Evolutionary conservation across 37 sponge, comb jelly and placozoan genomes (phyloP), one percentile per base, ranked within the genome.

Genomic region (Aphrocallistes beatrix): DNA sequence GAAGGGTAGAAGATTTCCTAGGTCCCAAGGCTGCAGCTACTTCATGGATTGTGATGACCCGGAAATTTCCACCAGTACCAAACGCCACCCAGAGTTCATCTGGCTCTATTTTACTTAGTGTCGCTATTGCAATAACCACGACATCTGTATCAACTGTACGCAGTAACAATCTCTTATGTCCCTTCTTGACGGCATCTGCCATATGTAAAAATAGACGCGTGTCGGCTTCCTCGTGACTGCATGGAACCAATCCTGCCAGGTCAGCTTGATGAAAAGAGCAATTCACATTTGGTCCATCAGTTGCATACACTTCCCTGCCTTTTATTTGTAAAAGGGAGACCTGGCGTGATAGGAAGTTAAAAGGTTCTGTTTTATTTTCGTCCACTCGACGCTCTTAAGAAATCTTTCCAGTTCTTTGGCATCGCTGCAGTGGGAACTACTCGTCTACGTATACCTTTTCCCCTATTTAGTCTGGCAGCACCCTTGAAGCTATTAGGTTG

Each of bases 211-310:
- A 23, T 3, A 84, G 1, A 19, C 85, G 32, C 6, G 51, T 85
- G 36, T 85, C 85, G 6, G 85, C 85, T 51, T 85, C 85, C 28
- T 85, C 85, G 42, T 85, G 85, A 17, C 32, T 85, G 51, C 85
- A 85, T 23, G 30, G 30, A 47, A 47, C 49, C 13, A 47, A 17
- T 47, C 13, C 17, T 13, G 13, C 17, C 30, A n/a, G 10, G 36
- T 69, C 21, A 25, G 10, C 17, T 10, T 30, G 36, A 21, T 10
- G 81, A 16, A 19, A 16, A 13, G 30, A 13, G 13, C 36, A n/a
- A n/a, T 21, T 81, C 10, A 30, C 81, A 10, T 16, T 10, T 16
- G 9, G 10, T 81, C 81, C 30, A 25, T n/a, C 30, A 81, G 30
- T 81, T 10, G 17, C 30, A 25, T 25, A 16, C 10, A n/a, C 13